Conservation (phyloP, 2,888 invertebrate genomes). For the Aspidapion aeneum region DNA sequence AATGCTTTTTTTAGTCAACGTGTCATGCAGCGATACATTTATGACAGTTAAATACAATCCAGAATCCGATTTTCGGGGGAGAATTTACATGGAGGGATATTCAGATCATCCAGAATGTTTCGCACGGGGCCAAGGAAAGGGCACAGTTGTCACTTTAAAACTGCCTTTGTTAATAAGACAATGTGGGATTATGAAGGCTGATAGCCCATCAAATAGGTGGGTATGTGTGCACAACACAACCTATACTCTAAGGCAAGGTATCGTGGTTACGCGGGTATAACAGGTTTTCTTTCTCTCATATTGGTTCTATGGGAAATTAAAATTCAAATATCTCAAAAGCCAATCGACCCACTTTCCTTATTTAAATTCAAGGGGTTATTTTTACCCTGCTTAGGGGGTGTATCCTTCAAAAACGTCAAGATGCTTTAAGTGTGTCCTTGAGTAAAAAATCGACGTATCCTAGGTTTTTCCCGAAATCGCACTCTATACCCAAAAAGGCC, state of each 20-base stretch:
- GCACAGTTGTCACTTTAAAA: conserved; percentile 51
- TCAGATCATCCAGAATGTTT: conserved; percentile 64
- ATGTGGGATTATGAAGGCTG: conserved; percentile 58
- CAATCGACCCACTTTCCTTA: too few relatives aligned
- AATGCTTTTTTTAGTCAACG: conserved; percentile 65
- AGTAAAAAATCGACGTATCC: too few relatives aligned
- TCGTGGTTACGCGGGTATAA: neutral
- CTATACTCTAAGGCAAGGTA: neutral
- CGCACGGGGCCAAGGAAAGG: conserved; percentile 53
- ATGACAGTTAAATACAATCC: conserved; percentile 67
- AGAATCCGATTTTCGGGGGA: conserved; percentile 62
- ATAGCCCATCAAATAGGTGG: conserved; percentile 53
- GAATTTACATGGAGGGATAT: conserved; percentile 77
- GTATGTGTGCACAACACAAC: too few relatives aligned
- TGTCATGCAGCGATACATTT: conserved; percentile 68
- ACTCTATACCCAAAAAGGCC: too few relatives aligned
- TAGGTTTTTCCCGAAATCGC: too few relatives aligned
- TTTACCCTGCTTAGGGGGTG: too few relatives aligned
- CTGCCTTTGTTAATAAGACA: conserved; percentile 56
- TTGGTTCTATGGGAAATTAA: too few relatives aligned
- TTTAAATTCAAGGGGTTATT: too few relatives aligned
- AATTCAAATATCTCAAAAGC: too few relatives aligned
- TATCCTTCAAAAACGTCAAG: too few relatives aligned
- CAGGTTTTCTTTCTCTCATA: too few relatives aligned
- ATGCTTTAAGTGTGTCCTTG: too few relatives aligned